Conservation (phyloP, 2,113 vertebrate genomes). For the Ameiurus melas region DNA sequence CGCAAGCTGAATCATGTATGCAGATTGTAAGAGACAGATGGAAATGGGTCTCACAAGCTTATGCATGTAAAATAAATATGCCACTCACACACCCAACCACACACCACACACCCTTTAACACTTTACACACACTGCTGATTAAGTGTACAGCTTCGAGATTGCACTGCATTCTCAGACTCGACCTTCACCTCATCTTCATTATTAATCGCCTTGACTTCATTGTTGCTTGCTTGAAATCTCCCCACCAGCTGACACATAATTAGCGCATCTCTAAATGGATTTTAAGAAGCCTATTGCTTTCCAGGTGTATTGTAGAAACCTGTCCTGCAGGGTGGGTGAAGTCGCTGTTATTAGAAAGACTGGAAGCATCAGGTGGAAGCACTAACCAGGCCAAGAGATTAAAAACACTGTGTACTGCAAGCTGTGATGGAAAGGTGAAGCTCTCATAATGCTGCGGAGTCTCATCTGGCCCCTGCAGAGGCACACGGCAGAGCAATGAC, state of each 20-base stretch:
- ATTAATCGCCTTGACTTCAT: conserved; percentile 1
- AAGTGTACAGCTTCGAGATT: not conserved
- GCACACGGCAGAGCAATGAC: not conserved
- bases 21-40: not conserved
- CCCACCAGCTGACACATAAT: not conserved
- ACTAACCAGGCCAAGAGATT: not conserved
- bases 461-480: conserved; percentile 5
- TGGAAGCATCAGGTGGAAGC: not conserved
- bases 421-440: conserved; percentile 14
- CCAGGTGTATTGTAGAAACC: not conserved
- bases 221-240: not conserved
- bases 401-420: not conserved
- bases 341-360: not conserved
- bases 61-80: not conserved
- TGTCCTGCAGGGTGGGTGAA: not conserved
- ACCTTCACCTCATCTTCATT: not conserved
- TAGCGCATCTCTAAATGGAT: not conserved
- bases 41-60: not conserved
- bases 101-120: not conserved
- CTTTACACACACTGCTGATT: not conserved
- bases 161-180: not conserved
- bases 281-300: not conserved
- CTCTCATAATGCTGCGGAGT: not conserved
- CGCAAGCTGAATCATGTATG: not conserved
- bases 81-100: conserved; percentile 4